phyloP scores from a whole-genome alignment of 2,888 invertebrate species.

The Nebria brevicollis region DNA sequence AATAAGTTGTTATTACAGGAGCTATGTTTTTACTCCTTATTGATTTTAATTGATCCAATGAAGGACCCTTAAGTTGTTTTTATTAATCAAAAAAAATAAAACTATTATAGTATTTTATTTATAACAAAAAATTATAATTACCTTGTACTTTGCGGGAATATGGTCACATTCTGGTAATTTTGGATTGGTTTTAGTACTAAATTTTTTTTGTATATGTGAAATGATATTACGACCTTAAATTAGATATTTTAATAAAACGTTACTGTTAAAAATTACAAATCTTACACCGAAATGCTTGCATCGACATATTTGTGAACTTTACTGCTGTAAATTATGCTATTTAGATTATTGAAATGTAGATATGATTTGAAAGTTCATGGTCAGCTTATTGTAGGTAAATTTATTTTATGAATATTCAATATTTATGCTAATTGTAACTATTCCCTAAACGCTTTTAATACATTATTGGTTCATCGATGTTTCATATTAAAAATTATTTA shows the following conservation, averaged over 20 bases:
- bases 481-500: no score
- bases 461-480: no score
- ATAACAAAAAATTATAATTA: constrained; percentile 50
- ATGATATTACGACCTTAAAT: constrained; percentile 13
- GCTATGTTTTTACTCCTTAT: constrained; percentile 73
- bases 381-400: constrained; percentile 22
- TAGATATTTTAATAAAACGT: neutral
- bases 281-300: neutral
- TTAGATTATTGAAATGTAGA: constrained; percentile 27
- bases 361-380: constrained; percentile 22
- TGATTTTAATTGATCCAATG: constrained; percentile 68
- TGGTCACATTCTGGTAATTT: constrained; percentile 57
- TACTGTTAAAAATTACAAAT: neutral
- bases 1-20: constrained; percentile 78
- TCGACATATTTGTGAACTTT: neutral
- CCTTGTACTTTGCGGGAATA: constrained; percentile 58
- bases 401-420: no score
- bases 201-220: constrained; percentile 14
- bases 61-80: constrained; percentile 61
- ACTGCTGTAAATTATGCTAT: constrained; percentile 15
- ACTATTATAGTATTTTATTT: no score
- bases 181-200: constrained; percentile 33
- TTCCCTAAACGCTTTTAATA: no score
- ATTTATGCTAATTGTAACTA: no score
- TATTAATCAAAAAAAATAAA: neutral